These are phyloP conservation scores for Lanius collurio DNA, from an alignment of 2,113 vertebrate genomes.

Conservation along the genomic window DNA sequence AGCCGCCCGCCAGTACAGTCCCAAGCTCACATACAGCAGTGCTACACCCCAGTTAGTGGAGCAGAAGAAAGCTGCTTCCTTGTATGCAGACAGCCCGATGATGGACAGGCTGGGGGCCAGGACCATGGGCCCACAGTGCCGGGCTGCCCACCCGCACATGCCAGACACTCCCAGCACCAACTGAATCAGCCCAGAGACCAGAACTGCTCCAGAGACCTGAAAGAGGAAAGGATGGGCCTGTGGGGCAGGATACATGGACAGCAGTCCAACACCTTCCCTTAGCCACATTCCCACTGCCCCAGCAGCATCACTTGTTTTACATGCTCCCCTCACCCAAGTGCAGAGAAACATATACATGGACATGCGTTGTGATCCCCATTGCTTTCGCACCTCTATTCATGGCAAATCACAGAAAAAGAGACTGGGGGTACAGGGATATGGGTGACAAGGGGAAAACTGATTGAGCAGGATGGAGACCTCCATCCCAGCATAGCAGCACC, in stretches of 20 bases:
- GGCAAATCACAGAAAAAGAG: background rate
- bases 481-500: background rate
- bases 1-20: background rate
- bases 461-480: background rate
- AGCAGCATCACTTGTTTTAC: background rate
- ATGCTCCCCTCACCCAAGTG: fast-evolving
- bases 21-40: constrained; percentile 72
- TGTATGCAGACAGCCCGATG: constrained; percentile 81
- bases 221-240: background rate
- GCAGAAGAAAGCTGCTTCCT: constrained; percentile 81
- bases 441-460: background rate
- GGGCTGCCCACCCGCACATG: constrained; percentile 58
- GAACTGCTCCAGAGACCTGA: constrained; percentile 79
- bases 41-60: constrained; percentile 82
- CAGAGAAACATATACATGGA: background rate
- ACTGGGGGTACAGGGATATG: background rate
- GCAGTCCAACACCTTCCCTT: background rate
- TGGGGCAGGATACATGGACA: background rate
- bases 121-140: constrained; percentile 80
- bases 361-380: fast-evolving
- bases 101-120: constrained; percentile 82
- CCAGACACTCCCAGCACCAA: constrained; percentile 72
- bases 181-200: constrained; percentile 78
- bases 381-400: background rate
- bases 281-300: background rate